A percentile compares a stretch with the other conserved stretches of the same genome.
Evolutionary conservation across 2,797 vertebrate species (phyloP).

Genomic region (Malacoctenus gilli): DNA sequence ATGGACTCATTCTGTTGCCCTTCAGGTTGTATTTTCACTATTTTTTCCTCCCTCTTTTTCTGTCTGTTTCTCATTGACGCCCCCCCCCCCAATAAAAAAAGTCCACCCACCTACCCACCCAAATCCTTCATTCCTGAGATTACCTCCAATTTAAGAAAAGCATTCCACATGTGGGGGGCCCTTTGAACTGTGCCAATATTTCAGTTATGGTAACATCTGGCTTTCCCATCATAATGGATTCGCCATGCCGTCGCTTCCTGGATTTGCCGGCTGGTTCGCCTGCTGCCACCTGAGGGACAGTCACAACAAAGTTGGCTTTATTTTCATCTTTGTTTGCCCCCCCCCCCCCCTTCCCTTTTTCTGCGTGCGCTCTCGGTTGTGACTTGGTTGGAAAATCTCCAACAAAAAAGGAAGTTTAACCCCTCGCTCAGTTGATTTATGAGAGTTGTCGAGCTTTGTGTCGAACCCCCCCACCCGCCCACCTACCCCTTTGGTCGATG

Average conservation of each 20-base stretch:
- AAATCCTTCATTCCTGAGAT: too few species aligned
- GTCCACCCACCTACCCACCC: too few species aligned
- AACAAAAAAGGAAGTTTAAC: slow-evolving; percentile 72
- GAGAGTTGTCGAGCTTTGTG: slow-evolving; percentile 69
- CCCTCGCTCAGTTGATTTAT: slow-evolving; percentile 76
- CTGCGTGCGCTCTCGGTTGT: slow-evolving; percentile 1
- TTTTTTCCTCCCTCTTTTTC: not conserved
- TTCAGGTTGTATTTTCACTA: not conserved
- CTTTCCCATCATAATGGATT: slow-evolving; percentile 61
- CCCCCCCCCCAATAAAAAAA: too few species aligned
- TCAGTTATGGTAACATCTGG: slow-evolving; percentile 74
- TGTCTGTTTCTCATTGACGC: slow-evolving; percentile 3
- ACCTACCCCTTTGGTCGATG: slow-evolving; percentile 40
- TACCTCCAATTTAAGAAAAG: slow-evolving; percentile 51
- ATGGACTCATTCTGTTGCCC: too few species aligned
- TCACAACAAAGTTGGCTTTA: slow-evolving; percentile 3
- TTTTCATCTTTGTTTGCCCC: slow-evolving; percentile 30
- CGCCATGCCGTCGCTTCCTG: slow-evolving; percentile 39
- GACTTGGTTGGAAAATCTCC: slow-evolving; percentile 44
- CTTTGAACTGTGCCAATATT: slow-evolving; percentile 60
- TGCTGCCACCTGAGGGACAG: slow-evolving; percentile 17
- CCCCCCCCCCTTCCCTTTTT: not conserved
- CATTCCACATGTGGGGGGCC: slow-evolving; percentile 63
- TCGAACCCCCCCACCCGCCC: slow-evolving; percentile 53
- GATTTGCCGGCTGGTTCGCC: slow-evolving; percentile 6